Evolutionary conservation across 2,113 vertebrate genomes (phyloP), one percentile per base, ranked within the genome.

Genomic region (Psittacara wagleri): DNA sequence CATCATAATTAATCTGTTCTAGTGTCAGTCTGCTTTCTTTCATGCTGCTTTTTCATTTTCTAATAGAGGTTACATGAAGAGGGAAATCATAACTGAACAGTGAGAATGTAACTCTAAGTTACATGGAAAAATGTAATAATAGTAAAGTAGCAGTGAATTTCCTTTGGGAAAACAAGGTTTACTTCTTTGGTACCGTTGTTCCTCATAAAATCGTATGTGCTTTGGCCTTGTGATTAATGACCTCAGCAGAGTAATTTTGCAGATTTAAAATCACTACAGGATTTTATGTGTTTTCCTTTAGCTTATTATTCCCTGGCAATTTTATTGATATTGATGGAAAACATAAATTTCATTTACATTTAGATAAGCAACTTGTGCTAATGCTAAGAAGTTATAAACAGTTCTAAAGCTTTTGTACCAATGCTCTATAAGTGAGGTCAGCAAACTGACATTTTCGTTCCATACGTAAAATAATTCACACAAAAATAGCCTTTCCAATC

Each of bases 41-140:
- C 76, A 90, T 78, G 86, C 90, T 96, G 86, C 64, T 90, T 93
- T 88, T 95, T 92, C 28, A 88, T 93, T 93, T 96, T 93, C 64
- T 92, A 52, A 43, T 80, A 68, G 79, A 88, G 72, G 73, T 81
- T 88, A 81, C 75, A 66, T 77, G 76, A 78, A 78, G 52, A 92
- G 64, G 51, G 76, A 88, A 88, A 81, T 93, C 68, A 29, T 88
- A 86, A 90, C 66, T 75, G 69, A 69, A 93, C 35, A 52, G 46
- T 86, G 76, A 90, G 61, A 96, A 77, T 31, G 79, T 59, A 92
- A 81, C 76, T 64, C 29, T 86, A 39, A 90, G 92, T 96, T 95
- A 84, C 46, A 61, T 83, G 68, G 55, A 64, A 86, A 95, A 96
- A 83, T 74, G 39, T 7, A 85, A 79, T 55, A 83, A 48, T 67